Evolutionary conservation across 1,140 invertebrate species (phyloP), one percentile per base, ranked within the genome.

Genomic region (Zaprionus camerounensis): DNA sequence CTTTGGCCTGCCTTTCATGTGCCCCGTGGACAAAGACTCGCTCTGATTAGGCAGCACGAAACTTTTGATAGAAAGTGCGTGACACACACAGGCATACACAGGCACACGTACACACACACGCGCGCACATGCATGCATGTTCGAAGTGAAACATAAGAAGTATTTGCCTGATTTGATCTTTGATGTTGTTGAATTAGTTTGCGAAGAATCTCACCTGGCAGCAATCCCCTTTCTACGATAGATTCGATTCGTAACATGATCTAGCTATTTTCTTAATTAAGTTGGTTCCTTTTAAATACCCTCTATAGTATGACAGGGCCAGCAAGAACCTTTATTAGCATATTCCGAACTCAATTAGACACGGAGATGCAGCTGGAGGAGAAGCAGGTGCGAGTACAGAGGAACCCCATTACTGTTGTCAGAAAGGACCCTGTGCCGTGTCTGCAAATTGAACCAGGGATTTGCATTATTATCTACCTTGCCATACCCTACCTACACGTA

Each of bases 21-120:
- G 55, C 55, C 56, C 12, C 53, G 41, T 70, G 59, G 58, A 71
- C 66, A 22, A 36, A 38, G 44, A 44, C 17, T 71, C 41, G 49
- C 64, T 78, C 82, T 86, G 83, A 80, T 82, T 82, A 83, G 73
- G 55, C 58, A 63, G 69, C 49, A 51, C 72, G 44, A 64, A 85
- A 86, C 51, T 86, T 86, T 86, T 86, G 83, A 86, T 86, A 80
- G 84, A 86, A 83, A 80, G 67, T 83, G 70, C 84, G 84, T 86
- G 84, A 81, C 69, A 72, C 64, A 46, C 55, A 66, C 34, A 66
- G 51, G 26, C 34, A 9, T 20, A 46, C 38, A 41, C 38, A 56
- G 51, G 26, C 34, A 9, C 20, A 46, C 38, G n/a, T 15, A 84
- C 68, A 71, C 58, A 26, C 53, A 65, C 34, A 65, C 51, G 20